Evolutionary conservation across 2,113 vertebrate genomes (phyloP), one percentile per base, ranked within the genome.

Genomic region (Dromiciops gliroides): DNA sequence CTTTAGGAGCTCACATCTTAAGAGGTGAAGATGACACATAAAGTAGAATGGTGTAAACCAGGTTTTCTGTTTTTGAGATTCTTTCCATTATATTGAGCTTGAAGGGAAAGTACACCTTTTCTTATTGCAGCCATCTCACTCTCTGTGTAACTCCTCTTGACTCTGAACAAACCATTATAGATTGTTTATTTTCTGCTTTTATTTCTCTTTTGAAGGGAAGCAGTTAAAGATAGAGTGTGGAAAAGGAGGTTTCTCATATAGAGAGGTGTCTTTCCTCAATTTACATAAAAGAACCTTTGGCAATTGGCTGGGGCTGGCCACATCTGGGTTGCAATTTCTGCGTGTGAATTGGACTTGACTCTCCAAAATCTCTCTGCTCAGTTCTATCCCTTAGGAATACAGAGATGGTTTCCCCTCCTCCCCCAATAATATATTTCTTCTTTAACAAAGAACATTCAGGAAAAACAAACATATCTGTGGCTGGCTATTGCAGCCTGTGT

Each of bases 401-500:
- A 67, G 44, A 91, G 89, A 75, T 51, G 31, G 7, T 44, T 83
- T 91, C 93, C 60, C n/a, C 51, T 12, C 31, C 50, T n/a, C 26
- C 83, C 93, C 23, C n/a, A 92, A 44, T 44, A 89, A 94, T 51
- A 48, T 50, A 44, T 93, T n/a, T 94, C 26, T 91, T 50, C 91
- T 95, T 95, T 88, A 92, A 90, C 88, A 88, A 93, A 91, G 48
- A 92, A 89, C 8, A 48, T 31, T 50, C 91, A 92, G 92, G 47
- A 44, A 96, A 95, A 94, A 52, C 88, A 97, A 96, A 93, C 88
- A 91, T 31, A 88, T 94, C 95, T 92, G 75, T 49, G 49, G 51
- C 49, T 89, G 3, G 24, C 90, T 67, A 48, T 95, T 50, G 75
- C 90, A 96, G 88, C 47, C 52, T 48, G 37, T 94, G 94, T 97